Evolutionary conservation across 1,140 invertebrate species (phyloP).

Genomic region (Achroia grisella): DNA sequence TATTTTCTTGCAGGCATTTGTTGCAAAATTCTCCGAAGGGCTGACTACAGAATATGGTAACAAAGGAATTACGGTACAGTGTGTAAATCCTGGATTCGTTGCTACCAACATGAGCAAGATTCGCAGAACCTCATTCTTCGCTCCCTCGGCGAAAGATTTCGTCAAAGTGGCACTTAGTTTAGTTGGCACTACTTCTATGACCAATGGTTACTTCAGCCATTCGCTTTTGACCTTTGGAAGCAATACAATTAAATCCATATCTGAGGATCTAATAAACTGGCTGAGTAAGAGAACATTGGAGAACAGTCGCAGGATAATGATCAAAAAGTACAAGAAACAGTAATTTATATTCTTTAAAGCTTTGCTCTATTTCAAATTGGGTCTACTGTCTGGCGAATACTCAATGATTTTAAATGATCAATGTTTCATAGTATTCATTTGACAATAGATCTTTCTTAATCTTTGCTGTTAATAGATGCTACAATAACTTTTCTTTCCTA

Average conservation of each 20-base stretch:
- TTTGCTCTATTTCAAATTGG: too few relatives aligned
- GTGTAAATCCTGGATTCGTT: slow-evolving; percentile 90
- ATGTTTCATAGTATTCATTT: too few relatives aligned
- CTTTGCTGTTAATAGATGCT: too few relatives aligned
- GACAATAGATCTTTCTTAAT: too few relatives aligned
- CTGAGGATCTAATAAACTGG: slow-evolving; percentile 74
- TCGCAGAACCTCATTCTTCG: slow-evolving; percentile 83
- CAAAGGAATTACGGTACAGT: slow-evolving; percentile 88
- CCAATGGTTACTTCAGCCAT: slow-evolving; percentile 88
- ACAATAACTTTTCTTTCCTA: too few relatives aligned
- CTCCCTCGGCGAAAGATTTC: slow-evolving; percentile 85
- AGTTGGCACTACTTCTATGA: slow-evolving; percentile 82
- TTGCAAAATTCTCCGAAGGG: slow-evolving; percentile 88
- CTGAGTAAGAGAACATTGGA: slow-evolving; percentile 76
- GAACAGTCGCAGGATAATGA: slow-evolving; percentile 46
- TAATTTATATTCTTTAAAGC: background rate
- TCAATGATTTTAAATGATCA: too few relatives aligned
- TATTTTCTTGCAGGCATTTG: slow-evolving; percentile 78
- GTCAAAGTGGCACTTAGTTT: slow-evolving; percentile 85
- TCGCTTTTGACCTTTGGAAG: slow-evolving; percentile 77
- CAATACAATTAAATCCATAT: slow-evolving; percentile 65
- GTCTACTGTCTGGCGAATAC: too few relatives aligned
- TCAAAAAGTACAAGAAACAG: slow-evolving; percentile 1
- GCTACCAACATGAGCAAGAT: slow-evolving; percentile 95
- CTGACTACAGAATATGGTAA: slow-evolving; percentile 85